These are phyloP conservation scores for Timema podura DNA, from an alignment of 2,888 invertebrate genomes.

Conservation along the genomic window DNA sequence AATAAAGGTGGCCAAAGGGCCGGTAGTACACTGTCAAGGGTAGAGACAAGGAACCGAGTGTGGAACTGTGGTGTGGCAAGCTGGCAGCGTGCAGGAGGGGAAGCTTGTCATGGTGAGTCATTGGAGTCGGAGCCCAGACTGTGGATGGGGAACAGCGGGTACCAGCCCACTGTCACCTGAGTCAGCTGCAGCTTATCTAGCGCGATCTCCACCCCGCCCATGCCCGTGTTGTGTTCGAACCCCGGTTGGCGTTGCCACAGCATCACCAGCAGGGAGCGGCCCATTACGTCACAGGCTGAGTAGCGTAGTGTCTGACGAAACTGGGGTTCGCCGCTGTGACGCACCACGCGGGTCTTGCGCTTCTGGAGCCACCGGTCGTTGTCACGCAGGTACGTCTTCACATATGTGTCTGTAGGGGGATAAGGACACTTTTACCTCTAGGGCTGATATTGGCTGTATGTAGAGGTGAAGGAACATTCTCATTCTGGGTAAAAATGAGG, in stretches of 20 bases:
- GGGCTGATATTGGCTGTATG: too few species aligned
- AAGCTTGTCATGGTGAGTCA: constrained; percentile 44
- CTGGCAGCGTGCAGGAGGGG: neutral
- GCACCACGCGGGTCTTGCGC: constrained; percentile 81
- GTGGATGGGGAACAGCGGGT: constrained; percentile 84
- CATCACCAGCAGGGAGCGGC: constrained; percentile 80
- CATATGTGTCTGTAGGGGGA: constrained; percentile 73
- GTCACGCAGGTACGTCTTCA: constrained; percentile 88
- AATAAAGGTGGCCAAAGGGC: too few species aligned
- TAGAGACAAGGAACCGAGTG: too few species aligned
- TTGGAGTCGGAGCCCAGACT: constrained; percentile 67
- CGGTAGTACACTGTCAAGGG: too few species aligned
- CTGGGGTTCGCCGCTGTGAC: constrained; percentile 77
- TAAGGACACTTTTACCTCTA: too few species aligned
- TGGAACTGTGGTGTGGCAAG: neutral
- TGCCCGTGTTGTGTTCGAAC: constrained; percentile 73
- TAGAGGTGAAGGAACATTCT: too few species aligned
- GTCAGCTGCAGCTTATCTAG: constrained; percentile 77
- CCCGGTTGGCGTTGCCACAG: constrained; percentile 88
- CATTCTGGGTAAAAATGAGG: too few species aligned
- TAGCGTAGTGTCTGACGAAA: constrained; percentile 88
- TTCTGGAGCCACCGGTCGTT: constrained; percentile 86
- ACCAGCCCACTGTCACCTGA: constrained; percentile 83
- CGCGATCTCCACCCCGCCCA: constrained; percentile 83
- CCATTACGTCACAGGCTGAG: constrained; percentile 49